Percentiles rank a stretch among this genome's conserved stretches.
These are phyloP conservation scores for Macaria notata DNA, from an alignment of 2,888 invertebrate species.

Conservation along the genomic window DNA sequence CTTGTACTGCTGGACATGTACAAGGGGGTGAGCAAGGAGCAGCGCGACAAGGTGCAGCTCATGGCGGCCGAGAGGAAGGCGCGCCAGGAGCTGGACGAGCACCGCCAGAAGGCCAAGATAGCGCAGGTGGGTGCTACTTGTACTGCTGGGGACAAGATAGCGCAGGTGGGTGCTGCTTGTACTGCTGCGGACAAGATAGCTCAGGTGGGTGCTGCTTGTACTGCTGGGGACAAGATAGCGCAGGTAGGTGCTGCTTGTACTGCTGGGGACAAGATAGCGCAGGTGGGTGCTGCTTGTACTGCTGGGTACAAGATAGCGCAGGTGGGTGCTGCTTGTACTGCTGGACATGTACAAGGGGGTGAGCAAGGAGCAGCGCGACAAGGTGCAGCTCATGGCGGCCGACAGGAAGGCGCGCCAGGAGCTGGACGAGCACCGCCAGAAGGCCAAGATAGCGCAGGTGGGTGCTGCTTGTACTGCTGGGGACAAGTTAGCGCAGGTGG, in stretches of 20 bases:
- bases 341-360: conserved; percentile 99
- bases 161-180: no score
- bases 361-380: conserved; percentile 97
- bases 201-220: no score
- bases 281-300: no score
- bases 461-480: conserved; percentile 15
- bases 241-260: no score
- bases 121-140: conserved; percentile 82
- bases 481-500: no score
- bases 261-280: no score
- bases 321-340: no score
- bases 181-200: no score
- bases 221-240: no score
- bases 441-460: conserved; percentile 92
- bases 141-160: no score
- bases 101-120: conserved; percentile 92
- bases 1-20: conserved; percentile 93
- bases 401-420: conserved; percentile 96
- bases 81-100: conserved; percentile 94
- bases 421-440: conserved; percentile 92
- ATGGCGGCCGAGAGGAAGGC: conserved; percentile 97
- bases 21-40: conserved; percentile 98
- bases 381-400: conserved; percentile 97
- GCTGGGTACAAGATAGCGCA: no score
- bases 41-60: conserved; percentile 96